Base-by-base conservation (phyloP, 1,140 invertebrate species). In the Olivierus martensii region DNA sequence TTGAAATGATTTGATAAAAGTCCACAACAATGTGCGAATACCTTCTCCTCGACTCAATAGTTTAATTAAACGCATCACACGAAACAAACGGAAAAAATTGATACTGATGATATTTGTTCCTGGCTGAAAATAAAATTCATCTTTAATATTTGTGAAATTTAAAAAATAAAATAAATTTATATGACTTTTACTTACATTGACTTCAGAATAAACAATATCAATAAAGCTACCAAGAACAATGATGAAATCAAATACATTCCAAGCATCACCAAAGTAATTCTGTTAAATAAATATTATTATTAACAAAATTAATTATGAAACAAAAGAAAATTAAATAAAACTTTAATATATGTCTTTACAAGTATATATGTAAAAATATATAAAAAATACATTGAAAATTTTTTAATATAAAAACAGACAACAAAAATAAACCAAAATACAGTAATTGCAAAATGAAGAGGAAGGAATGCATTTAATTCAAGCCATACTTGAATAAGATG, bases 181-280 rank as follows among this genome's bases (percentile, higher is more conserved):
- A 36, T 15, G 0, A 7, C 3, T 3, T 52, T 18, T 28, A 54
- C 57, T 58, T 58, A 58, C 57, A 55, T 58, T 58, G 22, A 94
- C 83, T 79, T 93, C 87, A 34, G 88, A 90, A 67, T 92, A 93
- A 35, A 96, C 87, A 65, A 99, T 99, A 70, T 99, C 95, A 64
- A 99, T 96, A 72, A 98, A 96, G 75, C 91, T 96, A 60, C 96
- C 96, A 44, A 99, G 72, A 0, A 99, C 96, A 67, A 99, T 98
- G 63, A 99, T 87, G 70, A 99, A 99, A 75, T 99, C 96, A 71
- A 99, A 98, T 3, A 94, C 87, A 73, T 99, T 99, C 95, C 96
- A 99, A 11, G 93, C 87, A 77, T 99, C 95, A 43, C 93, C 89
- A 72, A 99, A 98, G 69, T 99, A 99, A 73, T 99, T 98, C 91